Evolutionary conservation across 2,888 invertebrate species (phyloP).

Genomic region (Folsomia manolachei): DNA sequence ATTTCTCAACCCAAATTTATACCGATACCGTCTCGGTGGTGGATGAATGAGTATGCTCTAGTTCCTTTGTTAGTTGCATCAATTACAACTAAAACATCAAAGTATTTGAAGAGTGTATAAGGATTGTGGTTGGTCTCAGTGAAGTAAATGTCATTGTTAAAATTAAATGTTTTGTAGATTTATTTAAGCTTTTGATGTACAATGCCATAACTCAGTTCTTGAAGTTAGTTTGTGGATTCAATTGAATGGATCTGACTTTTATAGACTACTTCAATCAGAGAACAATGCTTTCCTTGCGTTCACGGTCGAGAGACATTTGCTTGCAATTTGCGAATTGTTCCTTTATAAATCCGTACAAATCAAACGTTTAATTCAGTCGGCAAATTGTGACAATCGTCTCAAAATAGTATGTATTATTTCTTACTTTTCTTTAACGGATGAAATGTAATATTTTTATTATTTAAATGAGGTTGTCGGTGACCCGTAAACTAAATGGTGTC

Average conservation of each 20-base stretch:
- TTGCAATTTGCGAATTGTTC: too few relatives aligned
- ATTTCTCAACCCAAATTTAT: too few relatives aligned
- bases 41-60: neutral
- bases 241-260: neutral
- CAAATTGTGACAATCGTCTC: too few relatives aligned
- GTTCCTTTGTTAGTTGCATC: neutral
- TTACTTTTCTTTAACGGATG: too few relatives aligned
- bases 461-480: too few relatives aligned
- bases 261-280: neutral
- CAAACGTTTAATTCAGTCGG: too few relatives aligned
- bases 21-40: too few relatives aligned
- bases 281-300: neutral
- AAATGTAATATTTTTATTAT: too few relatives aligned
- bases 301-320: neutral
- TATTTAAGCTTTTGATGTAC: neutral
- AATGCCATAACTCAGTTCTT: neutral
- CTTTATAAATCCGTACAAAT: too few relatives aligned
- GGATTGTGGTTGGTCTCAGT: neutral
- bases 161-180: neutral
- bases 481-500: too few relatives aligned
- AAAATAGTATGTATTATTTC: too few relatives aligned
- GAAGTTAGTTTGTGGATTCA: neutral
- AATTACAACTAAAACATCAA: neutral
- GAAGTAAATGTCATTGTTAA: neutral
- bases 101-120: neutral